Conservation (phyloP, 2,888 invertebrate genomes). For the Orthonychiurus folsomi region DNA sequence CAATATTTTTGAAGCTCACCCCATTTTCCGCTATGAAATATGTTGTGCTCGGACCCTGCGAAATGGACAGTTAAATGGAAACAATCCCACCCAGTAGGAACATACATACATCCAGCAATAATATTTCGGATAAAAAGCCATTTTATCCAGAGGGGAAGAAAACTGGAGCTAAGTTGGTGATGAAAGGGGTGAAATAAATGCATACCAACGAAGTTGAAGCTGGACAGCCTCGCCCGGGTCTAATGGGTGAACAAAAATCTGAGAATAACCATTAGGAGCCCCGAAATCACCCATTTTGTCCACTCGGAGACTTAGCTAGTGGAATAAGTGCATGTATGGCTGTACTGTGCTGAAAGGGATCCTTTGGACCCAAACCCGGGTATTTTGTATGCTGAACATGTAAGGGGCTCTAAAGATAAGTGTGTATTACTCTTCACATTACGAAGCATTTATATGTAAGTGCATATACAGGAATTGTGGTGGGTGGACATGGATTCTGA, state of each 20-base stretch:
- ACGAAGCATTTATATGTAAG: not conserved
- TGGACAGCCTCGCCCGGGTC: not conserved
- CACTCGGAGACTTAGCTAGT: conserved; percentile 15
- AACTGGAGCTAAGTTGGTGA: not conserved
- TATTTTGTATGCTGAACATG: not conserved
- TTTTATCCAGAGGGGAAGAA: too few relatives aligned
- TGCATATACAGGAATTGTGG: not conserved
- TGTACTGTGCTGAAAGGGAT: not conserved
- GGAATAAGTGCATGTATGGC: not conserved
- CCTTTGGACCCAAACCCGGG: too few relatives aligned
- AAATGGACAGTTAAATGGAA: too few relatives aligned
- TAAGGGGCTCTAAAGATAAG: not conserved
- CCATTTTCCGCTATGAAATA: too few relatives aligned
- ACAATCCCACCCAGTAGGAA: too few relatives aligned
- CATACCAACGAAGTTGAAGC: not conserved
- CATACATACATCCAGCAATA: too few relatives aligned
- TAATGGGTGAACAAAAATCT: conserved; percentile 26
- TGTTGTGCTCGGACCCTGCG: too few relatives aligned
- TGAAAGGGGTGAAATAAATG: conserved; percentile 1
- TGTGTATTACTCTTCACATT: not conserved
- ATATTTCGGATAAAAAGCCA: not conserved
- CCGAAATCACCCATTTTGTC: conserved; percentile 34
- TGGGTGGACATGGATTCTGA: too few relatives aligned
- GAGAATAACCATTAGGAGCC: conserved; percentile 34
- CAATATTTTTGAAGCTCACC: too few relatives aligned